Evolutionary conservation across 2,113 vertebrate genomes (phyloP), one percentile per base, ranked within the genome.

Genomic region (Petrocephalus microphthalmus): DNA sequence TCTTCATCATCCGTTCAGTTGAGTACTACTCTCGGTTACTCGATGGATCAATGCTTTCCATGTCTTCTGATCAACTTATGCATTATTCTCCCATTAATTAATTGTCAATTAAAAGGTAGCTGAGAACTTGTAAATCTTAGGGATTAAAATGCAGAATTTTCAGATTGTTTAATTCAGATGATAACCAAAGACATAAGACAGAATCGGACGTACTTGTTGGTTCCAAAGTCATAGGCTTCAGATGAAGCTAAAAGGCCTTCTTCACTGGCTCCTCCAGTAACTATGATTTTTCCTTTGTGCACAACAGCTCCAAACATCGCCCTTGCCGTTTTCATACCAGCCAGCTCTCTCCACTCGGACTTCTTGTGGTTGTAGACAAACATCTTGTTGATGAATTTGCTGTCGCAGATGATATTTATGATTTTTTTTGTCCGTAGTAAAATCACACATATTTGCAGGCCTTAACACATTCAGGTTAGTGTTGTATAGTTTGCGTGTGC

Each of bases 311-410:
- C 98, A 91, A 99, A 99, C 98, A 99, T 99, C 0, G 98, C 96
- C 56, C 98, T 96, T 85, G 97, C 94, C 0, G 94, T 96, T 93
- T 97, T 98, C 98, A 99, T 99, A 7, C 97, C 95, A 78, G 97
- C 96, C 89, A 99, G 92, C 87, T 99, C 98, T 92, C 96, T 98
- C 98, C 98, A 99, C 91, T 99, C 98, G 88, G 98, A 97, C 93
- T 94, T 97, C 95, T 99, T 99, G 74, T 98, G 96, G 92, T 97
- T 99, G 95, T 98, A 98, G 42, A 96, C 95, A 94, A 99, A 99
- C 92, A 98, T 93, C 90, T 98, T 97, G 88, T 97, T 98, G 90
- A 96, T 96, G 89, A 97, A 95, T 94, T 98, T 99, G 92, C 98
- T 99, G 60, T 47, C 42, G 29, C 4, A 84, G 53, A 47, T 88